These are phyloP conservation scores for Iselma pallidipennis DNA, from an alignment of 2,888 invertebrate genomes.

Conservation along the genomic window DNA sequence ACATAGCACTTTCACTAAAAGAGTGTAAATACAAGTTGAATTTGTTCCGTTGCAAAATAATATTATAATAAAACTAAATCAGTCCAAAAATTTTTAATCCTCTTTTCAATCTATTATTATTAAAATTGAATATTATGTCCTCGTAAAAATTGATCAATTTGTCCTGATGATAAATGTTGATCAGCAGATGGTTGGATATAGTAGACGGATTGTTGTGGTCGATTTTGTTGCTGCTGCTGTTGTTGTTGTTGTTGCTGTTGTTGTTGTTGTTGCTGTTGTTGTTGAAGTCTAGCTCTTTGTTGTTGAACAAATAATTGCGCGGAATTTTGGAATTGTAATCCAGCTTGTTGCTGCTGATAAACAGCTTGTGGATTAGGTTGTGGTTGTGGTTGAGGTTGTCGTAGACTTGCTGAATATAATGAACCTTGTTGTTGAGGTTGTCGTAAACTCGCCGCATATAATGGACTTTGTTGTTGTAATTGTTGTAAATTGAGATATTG, in stretches of 20 bases:
- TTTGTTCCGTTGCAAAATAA: neutral
- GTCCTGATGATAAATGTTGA: constrained; percentile 63
- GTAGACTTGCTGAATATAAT: constrained; percentile 52
- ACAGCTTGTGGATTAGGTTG: constrained; percentile 34
- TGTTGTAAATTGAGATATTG: constrained; percentile 63
- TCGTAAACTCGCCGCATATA: constrained; percentile 52
- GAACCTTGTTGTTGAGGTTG: constrained; percentile 57
- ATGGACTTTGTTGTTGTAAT: constrained; percentile 59
- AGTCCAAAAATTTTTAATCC: constrained; percentile 23
- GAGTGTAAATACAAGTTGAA: constrained; percentile 30
- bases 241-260: constrained; percentile 48
- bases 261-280: constrained; percentile 51
- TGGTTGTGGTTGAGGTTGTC: constrained; percentile 51
- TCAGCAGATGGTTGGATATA: constrained; percentile 60
- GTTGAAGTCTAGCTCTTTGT: constrained; percentile 55
- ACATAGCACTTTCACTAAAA: constrained; percentile 42
- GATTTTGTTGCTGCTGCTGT: constrained; percentile 33
- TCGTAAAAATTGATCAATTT: constrained; percentile 80
- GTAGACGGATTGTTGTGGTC: constrained; percentile 59
- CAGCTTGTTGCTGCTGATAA: constrained; percentile 69
- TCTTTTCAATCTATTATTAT: constrained; percentile 38
- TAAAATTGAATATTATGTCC: constrained; percentile 71
- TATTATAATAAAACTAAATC: constrained; percentile 6
- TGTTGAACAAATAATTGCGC: constrained; percentile 59
- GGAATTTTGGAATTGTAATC: constrained; percentile 63